Conservation (phyloP, 2,797 vertebrate species). For the Platalea minor region DNA sequence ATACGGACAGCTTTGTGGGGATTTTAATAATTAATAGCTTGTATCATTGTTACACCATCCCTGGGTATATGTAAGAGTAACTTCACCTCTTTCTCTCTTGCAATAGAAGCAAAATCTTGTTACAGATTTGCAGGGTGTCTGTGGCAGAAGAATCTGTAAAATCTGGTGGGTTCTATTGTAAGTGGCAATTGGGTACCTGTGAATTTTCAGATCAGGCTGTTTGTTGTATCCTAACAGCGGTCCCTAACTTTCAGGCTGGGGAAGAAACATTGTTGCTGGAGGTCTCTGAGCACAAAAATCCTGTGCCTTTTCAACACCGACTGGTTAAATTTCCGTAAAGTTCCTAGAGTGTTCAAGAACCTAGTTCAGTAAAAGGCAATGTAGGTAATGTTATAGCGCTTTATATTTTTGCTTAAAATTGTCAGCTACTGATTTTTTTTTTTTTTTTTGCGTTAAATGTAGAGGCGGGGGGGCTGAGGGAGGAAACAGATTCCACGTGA, state of each 20-base stretch:
- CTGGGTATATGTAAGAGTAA: conserved; percentile 36
- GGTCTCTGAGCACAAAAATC: conserved; percentile 62
- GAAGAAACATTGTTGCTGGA: conserved; percentile 29
- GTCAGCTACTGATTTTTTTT: conserved; percentile 39
- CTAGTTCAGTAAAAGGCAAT: conserved; percentile 47
- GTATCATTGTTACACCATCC: conserved; percentile 39
- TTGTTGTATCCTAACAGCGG: conserved; percentile 4
- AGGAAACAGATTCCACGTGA: conserved; percentile 31
- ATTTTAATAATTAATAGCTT: conserved; percentile 59
- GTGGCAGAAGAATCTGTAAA: conserved; percentile 26
- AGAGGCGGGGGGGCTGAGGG: background rate
- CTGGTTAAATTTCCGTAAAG: conserved; percentile 56
- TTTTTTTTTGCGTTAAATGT: conserved; percentile 38
- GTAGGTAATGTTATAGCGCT: conserved; percentile 66
- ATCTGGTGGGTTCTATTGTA: conserved; percentile 55
- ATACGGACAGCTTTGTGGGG: conserved; percentile 41
- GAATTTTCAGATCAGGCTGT: background rate
- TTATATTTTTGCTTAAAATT: conserved; percentile 71
- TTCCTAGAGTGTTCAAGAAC: conserved; percentile 56
- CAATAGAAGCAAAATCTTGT: conserved; percentile 9
- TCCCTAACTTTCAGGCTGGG: background rate
- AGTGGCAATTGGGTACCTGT: conserved; percentile 9
- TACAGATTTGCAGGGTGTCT: background rate
- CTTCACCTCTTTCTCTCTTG: conserved; percentile 35
- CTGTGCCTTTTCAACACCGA: conserved; percentile 73